Evolutionary conservation across 2,113 vertebrate genomes (phyloP).

Genomic region (Lipophrys pholis): DNA sequence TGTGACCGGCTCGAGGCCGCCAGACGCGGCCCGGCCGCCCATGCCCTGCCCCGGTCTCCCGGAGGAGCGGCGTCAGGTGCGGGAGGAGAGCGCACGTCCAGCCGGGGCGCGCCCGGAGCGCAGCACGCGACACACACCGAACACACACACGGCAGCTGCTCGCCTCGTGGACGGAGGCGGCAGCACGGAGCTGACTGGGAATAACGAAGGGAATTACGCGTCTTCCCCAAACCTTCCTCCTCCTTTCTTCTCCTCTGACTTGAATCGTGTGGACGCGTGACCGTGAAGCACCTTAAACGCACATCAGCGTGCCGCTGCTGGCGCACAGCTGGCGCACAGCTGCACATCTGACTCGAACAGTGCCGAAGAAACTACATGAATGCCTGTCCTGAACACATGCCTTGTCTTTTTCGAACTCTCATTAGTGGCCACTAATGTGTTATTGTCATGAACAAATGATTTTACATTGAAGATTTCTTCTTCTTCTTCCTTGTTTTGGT

Average conservation of each 20-base stretch:
- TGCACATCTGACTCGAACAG: slow-evolving; percentile 44
- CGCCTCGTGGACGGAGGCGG: slow-evolving; percentile 14
- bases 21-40: no score
- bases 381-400: slow-evolving; percentile 74
- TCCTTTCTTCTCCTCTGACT: slow-evolving; percentile 31
- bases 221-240: slow-evolving; percentile 1
- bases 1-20: slow-evolving; percentile 15
- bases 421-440: slow-evolving; percentile 67
- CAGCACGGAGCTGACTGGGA: slow-evolving; percentile 8
- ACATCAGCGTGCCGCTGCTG: slow-evolving; percentile 14
- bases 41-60: background rate
- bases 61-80: slow-evolving; percentile 16
- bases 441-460: slow-evolving; percentile 41
- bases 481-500: slow-evolving; percentile 43
- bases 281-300: slow-evolving; percentile 54
- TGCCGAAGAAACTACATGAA: slow-evolving; percentile 63
- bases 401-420: slow-evolving; percentile 66
- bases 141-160: background rate
- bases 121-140: background rate
- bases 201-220: slow-evolving; percentile 30
- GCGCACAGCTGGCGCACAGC: no score
- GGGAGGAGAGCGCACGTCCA: slow-evolving; percentile 3
- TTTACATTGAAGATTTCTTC: slow-evolving; percentile 40
- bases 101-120: slow-evolving; percentile 4
- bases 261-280: slow-evolving; percentile 62